Base-by-base conservation (phyloP, 2,888 invertebrate species). In the Phyllotreta cruciferae region DNA sequence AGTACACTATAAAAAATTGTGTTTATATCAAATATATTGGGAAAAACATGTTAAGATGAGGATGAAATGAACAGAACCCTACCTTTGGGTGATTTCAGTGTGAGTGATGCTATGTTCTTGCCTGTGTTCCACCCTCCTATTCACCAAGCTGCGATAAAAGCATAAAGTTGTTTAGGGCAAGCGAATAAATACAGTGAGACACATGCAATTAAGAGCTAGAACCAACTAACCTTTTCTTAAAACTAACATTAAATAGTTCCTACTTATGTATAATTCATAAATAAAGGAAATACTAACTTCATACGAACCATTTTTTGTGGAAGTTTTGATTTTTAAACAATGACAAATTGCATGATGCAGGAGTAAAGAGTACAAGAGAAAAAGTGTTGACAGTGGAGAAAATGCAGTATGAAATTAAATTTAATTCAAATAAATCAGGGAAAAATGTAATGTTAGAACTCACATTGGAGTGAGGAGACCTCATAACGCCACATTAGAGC, bases 1-100 rank as follows among this genome's bases (percentile, higher is more conserved):
- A n/a, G n/a, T n/a, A n/a, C n/a, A n/a, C n/a, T n/a, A n/a, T n/a
- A n/a, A n/a, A n/a, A n/a, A n/a, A n/a, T n/a, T n/a, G n/a, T n/a
- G n/a, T n/a, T n/a, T n/a, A n/a, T n/a, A n/a, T n/a, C n/a, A n/a
- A n/a, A n/a, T n/a, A n/a, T n/a, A n/a, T n/a, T 24, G 24, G 24
- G 4, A 24, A 24, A 24, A 24, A 24, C 24, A 24, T 24, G 4
- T 24, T 7, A 45, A 53, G 45, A 62, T 62, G 64, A 57, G 63
- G 64, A 67, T 68, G 68, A 63, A 66, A 64, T 64, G 64, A 66
- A 67, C 62, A 68, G 62, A 63, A 66, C 67, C 78, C 77, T 81
- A 86, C 86, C 86, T 87, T 84, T 87, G 86, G 73, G 87, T 87
- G 76, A 87, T 85, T 83, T 88, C 87, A 79, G 87, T 87, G 80